Base-by-base conservation (phyloP, 35 echinoderm and acorn worm species). In the Apostichopus californicus region DNA sequence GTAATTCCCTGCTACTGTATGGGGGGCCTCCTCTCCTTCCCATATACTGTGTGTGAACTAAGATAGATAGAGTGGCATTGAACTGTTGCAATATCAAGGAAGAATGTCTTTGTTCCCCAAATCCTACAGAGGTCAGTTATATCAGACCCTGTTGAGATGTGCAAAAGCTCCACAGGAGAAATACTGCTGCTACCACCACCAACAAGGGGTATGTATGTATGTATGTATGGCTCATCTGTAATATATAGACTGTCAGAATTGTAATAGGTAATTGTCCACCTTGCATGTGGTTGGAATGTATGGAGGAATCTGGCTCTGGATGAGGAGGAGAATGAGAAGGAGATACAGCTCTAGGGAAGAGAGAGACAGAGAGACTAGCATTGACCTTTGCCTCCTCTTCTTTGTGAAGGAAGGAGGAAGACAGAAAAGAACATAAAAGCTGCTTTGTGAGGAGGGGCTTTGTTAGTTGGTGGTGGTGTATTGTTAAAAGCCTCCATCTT, bases 81-180 rank as follows among this genome's bases (percentile, higher is more conserved):
- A 83, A 83, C 80, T 83, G 80, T 83, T 83, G 46, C 80, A 83
- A 83, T 46, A 83, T 54, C 34, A 83, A 56, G 46, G 64, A 68
- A 56, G 80, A 83, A 83, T 83, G 80, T 83, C 80, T 83, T 83
- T 83, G 80, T 83, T 83, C 80, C 3, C 25, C 9, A 83, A 15
- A 68, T 68, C 64, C 80, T 56, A 10, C 17, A n/a, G 80, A 83
- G 80, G 80, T 83, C 80, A 83, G 52, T 46, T 56, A 9, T 53
- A 83, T 46, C 18, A 83, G 52, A 83, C 25, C 80, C 80, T 55
- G 64, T 11, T 68, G 64, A 14, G 64, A 68, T 11, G 18, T 68
- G 64, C 64, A 68, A 14, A 18, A 68, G 18, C 64, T 68, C 9
- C 64, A 9, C 64, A 68, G 18, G 11, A 14, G 64, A 18, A 11